These are phyloP conservation scores for Triplophysa dalaica DNA, from an alignment of 2,113 vertebrate genomes.

Conservation along the genomic window DNA sequence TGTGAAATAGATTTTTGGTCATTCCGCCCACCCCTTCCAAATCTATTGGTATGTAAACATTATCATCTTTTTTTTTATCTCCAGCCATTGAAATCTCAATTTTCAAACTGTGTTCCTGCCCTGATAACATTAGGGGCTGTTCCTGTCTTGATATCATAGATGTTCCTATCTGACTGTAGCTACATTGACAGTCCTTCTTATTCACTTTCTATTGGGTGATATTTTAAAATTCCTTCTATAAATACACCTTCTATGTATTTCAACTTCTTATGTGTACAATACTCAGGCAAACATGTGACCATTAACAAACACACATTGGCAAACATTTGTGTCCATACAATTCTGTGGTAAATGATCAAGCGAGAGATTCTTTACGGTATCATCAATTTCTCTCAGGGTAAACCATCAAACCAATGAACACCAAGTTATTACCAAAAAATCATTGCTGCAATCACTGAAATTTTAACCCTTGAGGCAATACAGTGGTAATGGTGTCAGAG, in stretches of 20 bases:
- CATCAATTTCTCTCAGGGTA: too few species aligned
- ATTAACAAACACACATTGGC: too few species aligned
- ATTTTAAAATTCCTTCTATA: neutral
- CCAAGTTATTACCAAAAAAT: too few species aligned
- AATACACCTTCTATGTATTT: neutral
- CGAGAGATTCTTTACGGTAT: neutral
- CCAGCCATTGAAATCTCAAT: neutral
- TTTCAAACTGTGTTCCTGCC: neutral
- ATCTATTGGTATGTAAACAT: too few species aligned
- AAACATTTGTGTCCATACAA: neutral
- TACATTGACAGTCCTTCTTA: neutral
- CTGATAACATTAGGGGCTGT: neutral
- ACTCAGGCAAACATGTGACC: neutral
- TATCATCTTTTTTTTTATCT: too few species aligned
- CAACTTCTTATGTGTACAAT: conserved; percentile 1
- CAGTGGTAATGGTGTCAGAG: too few species aligned
- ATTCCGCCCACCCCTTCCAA: too few species aligned
- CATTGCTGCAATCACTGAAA: neutral
- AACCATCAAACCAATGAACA: neutral
- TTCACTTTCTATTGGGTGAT: neutral
- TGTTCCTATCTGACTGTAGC: neutral
- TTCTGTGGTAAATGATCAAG: neutral
- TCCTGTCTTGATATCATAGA: neutral
- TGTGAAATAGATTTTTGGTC: too few species aligned
- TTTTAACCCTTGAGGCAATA: neutral